Percentiles rank a stretch among this genome's conserved stretches.
These are phyloP conservation scores for Chalcis sispes DNA, from an alignment of 2,888 invertebrate genomes.

Conservation along the genomic window DNA sequence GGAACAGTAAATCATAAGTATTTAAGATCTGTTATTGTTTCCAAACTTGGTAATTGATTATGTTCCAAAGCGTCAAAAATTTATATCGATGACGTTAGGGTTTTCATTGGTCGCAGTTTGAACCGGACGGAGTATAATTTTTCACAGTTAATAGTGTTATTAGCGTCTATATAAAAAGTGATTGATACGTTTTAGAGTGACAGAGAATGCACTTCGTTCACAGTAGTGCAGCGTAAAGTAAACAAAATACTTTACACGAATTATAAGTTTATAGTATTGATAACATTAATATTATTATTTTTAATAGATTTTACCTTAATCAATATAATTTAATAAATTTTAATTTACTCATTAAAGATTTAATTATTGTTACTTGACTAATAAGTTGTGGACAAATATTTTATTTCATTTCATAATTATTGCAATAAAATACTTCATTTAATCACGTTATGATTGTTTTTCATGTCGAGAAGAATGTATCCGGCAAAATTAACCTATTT, in stretches of 20 bases:
- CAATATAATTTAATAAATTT: too few relatives aligned
- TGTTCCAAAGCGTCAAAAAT: slow-evolving; percentile 1
- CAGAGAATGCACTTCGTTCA: background rate
- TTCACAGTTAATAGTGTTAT: slow-evolving; percentile 41
- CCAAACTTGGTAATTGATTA: slow-evolving; percentile 9
- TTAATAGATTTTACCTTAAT: too few relatives aligned
- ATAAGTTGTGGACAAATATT: too few relatives aligned
- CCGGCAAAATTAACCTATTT: too few relatives aligned
- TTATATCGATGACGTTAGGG: slow-evolving; percentile 14
- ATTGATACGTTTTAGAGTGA: slow-evolving; percentile 43
- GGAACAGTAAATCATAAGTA: too few relatives aligned
- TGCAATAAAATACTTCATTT: too few relatives aligned
- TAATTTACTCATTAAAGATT: too few relatives aligned
- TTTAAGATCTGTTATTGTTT: background rate
- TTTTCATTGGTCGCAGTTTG: background rate
- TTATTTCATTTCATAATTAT: too few relatives aligned
- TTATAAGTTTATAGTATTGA: background rate
- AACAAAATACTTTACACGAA: slow-evolving; percentile 21
- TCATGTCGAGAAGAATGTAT: too few relatives aligned
- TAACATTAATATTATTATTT: too few relatives aligned
- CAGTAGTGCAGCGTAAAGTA: background rate
- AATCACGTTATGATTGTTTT: too few relatives aligned
- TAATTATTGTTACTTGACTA: too few relatives aligned
- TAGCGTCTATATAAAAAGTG: slow-evolving; percentile 42
- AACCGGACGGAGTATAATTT: slow-evolving; percentile 18